phyloP scores from a whole-genome alignment of 37 sponge, comb jelly and placozoan genomes.

The Mnemiopsis leidyi region DNA sequence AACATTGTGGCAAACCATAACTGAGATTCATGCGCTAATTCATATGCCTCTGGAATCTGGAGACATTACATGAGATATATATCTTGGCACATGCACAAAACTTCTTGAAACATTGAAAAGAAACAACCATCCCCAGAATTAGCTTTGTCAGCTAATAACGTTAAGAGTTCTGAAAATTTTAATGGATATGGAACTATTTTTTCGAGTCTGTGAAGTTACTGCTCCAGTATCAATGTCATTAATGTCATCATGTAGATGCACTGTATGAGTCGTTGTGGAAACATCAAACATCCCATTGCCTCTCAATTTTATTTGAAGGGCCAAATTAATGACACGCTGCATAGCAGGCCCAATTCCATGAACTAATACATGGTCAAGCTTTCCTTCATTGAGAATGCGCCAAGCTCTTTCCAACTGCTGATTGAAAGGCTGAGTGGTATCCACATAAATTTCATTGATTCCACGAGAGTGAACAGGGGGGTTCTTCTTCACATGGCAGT shows the following conservation, averaged over 20 bases:
- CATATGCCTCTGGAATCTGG: no score
- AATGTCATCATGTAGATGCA: slow-evolving; percentile 49
- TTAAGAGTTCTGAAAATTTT: slow-evolving; percentile 20
- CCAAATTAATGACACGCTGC: slow-evolving; percentile 11
- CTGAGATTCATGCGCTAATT: no score
- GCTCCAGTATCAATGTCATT: background rate
- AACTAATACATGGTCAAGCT: slow-evolving; percentile 32
- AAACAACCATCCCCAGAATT: no score
- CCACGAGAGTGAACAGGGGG: slow-evolving; percentile 36
- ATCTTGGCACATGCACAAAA: no score
- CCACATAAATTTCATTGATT: slow-evolving; percentile 58
- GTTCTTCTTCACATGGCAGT: slow-evolving; percentile 1
- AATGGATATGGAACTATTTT: slow-evolving; percentile 21
- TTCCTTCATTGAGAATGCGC: slow-evolving; percentile 44
- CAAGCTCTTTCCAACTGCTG: slow-evolving; percentile 52
- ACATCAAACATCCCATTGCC: slow-evolving; percentile 57
- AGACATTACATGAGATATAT: no score
- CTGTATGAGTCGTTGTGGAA: background rate
- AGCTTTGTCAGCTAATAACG: background rate
- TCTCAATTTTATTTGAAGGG: slow-evolving; percentile 6
- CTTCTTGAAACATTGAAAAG: no score
- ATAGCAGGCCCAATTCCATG: slow-evolving; percentile 63
- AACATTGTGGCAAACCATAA: no score
- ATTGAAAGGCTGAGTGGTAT: slow-evolving; percentile 50
- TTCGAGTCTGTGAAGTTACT: slow-evolving; percentile 18